A percentile compares a stretch with the other conserved stretches of the same genome.
Conservation (phyloP, 2,888 invertebrate species). For the Stenchaetothrips biformis region DNA sequence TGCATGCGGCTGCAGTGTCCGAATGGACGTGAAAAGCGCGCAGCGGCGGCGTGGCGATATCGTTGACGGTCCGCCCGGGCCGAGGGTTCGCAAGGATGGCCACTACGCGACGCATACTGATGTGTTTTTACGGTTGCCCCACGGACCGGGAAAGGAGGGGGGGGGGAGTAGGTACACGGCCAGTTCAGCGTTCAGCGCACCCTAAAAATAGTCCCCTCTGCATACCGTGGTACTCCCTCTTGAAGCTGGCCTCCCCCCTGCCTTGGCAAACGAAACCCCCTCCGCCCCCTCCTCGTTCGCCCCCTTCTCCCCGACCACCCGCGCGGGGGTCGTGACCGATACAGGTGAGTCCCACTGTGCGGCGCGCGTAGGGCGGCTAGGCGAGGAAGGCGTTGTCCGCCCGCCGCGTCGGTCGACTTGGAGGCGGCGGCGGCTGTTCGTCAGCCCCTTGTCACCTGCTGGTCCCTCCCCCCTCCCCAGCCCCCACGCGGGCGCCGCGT, state of each 20-base stretch:
- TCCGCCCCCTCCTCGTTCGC: neutral
- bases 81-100: too few relatives aligned
- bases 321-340: neutral
- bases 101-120: too few relatives aligned
- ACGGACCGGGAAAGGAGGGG: neutral
- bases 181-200: conserved; percentile 1
- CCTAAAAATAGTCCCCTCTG: conserved; percentile 13
- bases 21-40: too few relatives aligned
- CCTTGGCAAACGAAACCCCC: neutral
- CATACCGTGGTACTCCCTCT: conserved; percentile 18
- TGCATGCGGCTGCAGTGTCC: too few relatives aligned
- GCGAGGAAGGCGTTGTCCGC: neutral
- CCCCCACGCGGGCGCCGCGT: neutral
- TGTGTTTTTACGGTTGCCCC: too few relatives aligned
- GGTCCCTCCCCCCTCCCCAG: neutral
- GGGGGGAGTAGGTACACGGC: neutral
- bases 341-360: neutral
- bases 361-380: neutral
- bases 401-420: neutral
- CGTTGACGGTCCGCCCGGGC: too few relatives aligned
- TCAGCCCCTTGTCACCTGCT: neutral
- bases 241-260: neutral
- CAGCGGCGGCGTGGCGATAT: too few relatives aligned
- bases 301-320: neutral
- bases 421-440: neutral